These are phyloP conservation scores for Papilio helenus DNA, from an alignment of 1,140 invertebrate genomes.

Conservation along the genomic window DNA sequence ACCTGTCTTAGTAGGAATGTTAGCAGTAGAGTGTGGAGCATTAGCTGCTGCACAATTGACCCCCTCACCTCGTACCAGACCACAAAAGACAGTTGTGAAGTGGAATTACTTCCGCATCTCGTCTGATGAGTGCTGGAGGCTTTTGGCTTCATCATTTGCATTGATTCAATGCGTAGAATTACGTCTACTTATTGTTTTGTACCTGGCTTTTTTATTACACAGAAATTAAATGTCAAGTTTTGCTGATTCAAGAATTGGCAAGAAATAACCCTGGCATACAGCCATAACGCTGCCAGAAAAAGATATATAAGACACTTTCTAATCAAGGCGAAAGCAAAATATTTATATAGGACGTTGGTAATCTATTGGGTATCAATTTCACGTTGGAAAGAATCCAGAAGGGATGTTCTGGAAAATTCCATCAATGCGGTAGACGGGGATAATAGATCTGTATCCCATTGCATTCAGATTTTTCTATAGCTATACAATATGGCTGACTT, in stretches of 20 bases:
- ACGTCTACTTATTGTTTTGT: background rate
- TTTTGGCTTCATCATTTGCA: background rate
- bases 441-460: constrained; percentile 31
- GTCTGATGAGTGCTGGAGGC: background rate
- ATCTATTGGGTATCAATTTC: constrained; percentile 52
- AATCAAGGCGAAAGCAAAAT: constrained; percentile 33
- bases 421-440: constrained; percentile 43
- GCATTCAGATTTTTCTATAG: background rate
- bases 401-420: constrained; percentile 49
- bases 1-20: background rate
- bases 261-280: background rate
- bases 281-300: constrained; percentile 8
- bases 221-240: background rate
- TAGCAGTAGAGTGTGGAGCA: background rate
- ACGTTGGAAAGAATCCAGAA: constrained; percentile 56
- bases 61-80: background rate
- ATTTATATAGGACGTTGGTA: constrained; percentile 40
- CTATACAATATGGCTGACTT: background rate
- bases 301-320: constrained; percentile 18
- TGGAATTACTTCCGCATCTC: background rate
- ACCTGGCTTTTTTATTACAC: background rate
- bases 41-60: background rate
- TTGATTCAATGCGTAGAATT: background rate
- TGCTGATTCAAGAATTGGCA: background rate
- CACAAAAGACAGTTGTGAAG: background rate